These are phyloP conservation scores for Pygmarrhopalites habei DNA, from an alignment of 1,140 invertebrate species.

Conservation along the genomic window DNA sequence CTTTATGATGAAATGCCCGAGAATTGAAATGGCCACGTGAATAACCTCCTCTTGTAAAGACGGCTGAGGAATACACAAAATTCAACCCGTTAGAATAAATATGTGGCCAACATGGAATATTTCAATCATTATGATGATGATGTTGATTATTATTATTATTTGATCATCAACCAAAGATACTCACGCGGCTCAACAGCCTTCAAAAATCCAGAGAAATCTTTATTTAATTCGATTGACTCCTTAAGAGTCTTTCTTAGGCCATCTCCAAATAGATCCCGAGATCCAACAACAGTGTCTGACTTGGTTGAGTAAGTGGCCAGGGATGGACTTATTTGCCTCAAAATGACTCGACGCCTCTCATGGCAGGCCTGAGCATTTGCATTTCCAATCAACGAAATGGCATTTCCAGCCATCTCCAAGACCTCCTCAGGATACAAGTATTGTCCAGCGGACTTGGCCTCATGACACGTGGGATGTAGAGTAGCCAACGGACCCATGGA, in stretches of 20 bases:
- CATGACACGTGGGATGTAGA: neutral
- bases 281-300: neutral
- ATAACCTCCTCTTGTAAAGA: too few species aligned
- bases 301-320: neutral
- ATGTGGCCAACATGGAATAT: too few species aligned
- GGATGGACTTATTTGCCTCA: neutral
- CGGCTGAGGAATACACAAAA: too few species aligned
- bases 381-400: slow-evolving; percentile 9
- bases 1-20: neutral
- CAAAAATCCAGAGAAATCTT: too few species aligned
- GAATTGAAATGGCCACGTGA: too few species aligned
- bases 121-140: too few species aligned
- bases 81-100: too few species aligned
- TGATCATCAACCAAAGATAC: too few species aligned
- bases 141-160: too few species aligned
- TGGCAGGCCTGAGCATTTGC: slow-evolving; percentile 2
- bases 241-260: neutral
- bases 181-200: too few species aligned
- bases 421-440: neutral
- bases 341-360: neutral
- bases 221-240: neutral
- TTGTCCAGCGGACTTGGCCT: neutral
- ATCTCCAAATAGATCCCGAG: neutral
- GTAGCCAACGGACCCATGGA: neutral
- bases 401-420: slow-evolving; percentile 2